These are phyloP conservation scores for Taenaris catops DNA, from an alignment of 2,888 invertebrate genomes.

Conservation along the genomic window DNA sequence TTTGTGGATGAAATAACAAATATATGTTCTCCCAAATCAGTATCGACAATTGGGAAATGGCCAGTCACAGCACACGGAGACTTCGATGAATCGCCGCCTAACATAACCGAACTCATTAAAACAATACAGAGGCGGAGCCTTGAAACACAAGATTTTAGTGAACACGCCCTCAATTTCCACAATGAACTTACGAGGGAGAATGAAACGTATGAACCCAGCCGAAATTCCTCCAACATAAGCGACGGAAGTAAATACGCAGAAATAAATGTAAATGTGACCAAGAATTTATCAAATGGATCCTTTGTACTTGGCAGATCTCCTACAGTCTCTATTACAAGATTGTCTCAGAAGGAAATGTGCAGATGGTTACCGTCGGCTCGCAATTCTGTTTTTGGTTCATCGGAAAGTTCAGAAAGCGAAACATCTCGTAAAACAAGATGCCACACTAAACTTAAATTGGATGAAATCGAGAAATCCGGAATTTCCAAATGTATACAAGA, in stretches of 20 bases:
- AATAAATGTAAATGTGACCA: too few species aligned
- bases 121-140: constrained; percentile 37
- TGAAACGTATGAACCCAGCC: too few species aligned
- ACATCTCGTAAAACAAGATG: too few species aligned
- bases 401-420: constrained; percentile 10
- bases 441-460: too few species aligned
- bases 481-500: too few species aligned
- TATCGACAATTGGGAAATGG: constrained; percentile 39
- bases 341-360: constrained; percentile 24
- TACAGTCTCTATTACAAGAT: constrained; percentile 20
- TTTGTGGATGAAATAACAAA: constrained; percentile 5
- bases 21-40: constrained; percentile 39
- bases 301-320: too few species aligned
- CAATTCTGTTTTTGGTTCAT: too few species aligned
- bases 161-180: constrained; percentile 40
- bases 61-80: constrained; percentile 54
- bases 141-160: constrained; percentile 38
- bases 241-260: too few species aligned
- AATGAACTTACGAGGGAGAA: constrained; percentile 40
- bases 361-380: constrained; percentile 19
- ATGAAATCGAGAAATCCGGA: too few species aligned
- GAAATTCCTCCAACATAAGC: too few species aligned
- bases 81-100: constrained; percentile 44
- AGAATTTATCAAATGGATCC: too few species aligned
- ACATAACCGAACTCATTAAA: constrained; percentile 31